Conservation (phyloP, 92 coral and sea anemone genomes). For the Parazoanthus atlanticus region DNA sequence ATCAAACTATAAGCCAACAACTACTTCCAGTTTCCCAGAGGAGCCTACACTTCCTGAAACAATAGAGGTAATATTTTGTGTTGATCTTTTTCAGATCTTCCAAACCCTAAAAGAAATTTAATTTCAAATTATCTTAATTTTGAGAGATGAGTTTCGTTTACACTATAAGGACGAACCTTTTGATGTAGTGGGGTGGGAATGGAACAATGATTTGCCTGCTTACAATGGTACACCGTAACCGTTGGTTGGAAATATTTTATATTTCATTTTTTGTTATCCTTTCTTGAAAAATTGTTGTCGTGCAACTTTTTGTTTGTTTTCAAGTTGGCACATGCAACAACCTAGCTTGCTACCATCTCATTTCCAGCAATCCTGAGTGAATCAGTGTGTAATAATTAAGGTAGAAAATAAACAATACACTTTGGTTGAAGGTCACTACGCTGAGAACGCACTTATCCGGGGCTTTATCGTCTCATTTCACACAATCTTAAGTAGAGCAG, state of each 20-base stretch:
- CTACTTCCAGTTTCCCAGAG: neutral
- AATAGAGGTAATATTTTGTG: neutral
- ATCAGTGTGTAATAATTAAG: neutral
- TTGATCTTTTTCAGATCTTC: neutral
- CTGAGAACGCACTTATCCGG: neutral
- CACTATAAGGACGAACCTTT: too few relatives aligned
- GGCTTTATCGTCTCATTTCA: neutral
- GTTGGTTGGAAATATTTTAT: too few relatives aligned
- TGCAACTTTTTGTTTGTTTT: too few relatives aligned
- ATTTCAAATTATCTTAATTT: too few relatives aligned
- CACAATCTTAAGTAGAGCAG: neutral
- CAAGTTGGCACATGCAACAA: too few relatives aligned
- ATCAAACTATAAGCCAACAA: neutral
- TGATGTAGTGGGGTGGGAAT: neutral
- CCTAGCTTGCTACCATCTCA: too few relatives aligned
- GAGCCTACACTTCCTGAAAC: neutral
- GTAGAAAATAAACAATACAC: neutral
- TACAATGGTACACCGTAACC: too few relatives aligned
- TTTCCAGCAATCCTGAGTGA: too few relatives aligned
- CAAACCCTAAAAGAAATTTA: neutral
- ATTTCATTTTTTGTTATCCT: too few relatives aligned
- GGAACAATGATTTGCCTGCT: neutral
- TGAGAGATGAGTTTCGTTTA: neutral
- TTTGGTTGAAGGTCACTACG: neutral
- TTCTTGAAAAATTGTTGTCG: too few relatives aligned